These are phyloP conservation scores for Catagonus wagneri DNA, from an alignment of 2,113 vertebrate species.

Conservation along the genomic window DNA sequence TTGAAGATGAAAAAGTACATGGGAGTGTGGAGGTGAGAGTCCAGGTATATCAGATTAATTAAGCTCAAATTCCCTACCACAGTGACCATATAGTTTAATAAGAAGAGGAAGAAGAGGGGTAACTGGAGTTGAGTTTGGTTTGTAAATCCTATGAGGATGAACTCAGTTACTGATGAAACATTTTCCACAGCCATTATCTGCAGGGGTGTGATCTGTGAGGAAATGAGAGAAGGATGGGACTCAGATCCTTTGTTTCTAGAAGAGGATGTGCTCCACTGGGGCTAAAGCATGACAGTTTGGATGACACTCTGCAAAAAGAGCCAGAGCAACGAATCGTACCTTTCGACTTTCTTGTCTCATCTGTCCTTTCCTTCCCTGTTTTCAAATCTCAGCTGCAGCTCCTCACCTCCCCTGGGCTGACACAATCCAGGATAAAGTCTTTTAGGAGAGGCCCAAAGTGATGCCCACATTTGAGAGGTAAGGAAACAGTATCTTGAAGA, in stretches of 20 bases:
- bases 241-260: neutral
- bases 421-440: neutral
- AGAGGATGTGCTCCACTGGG: neutral
- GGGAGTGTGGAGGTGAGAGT: conserved; percentile 55
- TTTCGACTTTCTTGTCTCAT: neutral
- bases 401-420: neutral
- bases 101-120: conserved; percentile 60
- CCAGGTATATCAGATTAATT: conserved; percentile 59
- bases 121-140: neutral
- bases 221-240: neutral
- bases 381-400: neutral
- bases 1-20: conserved; percentile 72
- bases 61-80: conserved; percentile 55
- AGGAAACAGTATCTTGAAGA: neutral
- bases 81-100: neutral
- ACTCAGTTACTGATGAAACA: conserved; percentile 14
- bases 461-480: neutral
- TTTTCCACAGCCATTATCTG: neutral
- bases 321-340: neutral
- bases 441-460: neutral
- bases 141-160: conserved; percentile 51
- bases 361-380: neutral
- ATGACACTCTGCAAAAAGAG: neutral
- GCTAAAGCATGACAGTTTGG: neutral
- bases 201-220: neutral